Evolutionary conservation across 2,888 invertebrate species (phyloP).

Genomic region (Megastigmus dorsalis): DNA sequence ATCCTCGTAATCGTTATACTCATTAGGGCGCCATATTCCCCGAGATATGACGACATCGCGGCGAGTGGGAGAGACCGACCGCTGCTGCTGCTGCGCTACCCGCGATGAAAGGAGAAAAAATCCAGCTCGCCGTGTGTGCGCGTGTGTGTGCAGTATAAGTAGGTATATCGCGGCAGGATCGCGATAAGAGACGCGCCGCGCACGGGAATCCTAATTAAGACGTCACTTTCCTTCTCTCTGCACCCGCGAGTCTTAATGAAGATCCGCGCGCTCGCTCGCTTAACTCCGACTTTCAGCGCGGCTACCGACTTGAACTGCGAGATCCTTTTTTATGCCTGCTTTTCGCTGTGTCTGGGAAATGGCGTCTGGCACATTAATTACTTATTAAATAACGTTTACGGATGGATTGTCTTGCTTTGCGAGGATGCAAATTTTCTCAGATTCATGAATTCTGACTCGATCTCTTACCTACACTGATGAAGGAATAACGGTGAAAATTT

Average conservation of each 20-base stretch:
- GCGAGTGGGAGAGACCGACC: too few relatives aligned
- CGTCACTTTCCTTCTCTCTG: conserved; percentile 48
- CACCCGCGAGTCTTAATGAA: too few relatives aligned
- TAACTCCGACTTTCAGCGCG: background rate
- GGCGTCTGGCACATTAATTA: background rate
- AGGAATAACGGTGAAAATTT: too few relatives aligned
- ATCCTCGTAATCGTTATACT: conserved; percentile 36
- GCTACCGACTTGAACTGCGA: background rate
- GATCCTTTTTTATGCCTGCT: too few relatives aligned
- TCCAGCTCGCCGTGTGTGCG: background rate
- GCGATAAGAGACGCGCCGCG: conserved; percentile 31
- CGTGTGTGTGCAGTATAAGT: too few relatives aligned
- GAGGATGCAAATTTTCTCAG: too few relatives aligned
- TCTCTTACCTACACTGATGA: too few relatives aligned
- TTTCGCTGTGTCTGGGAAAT: background rate
- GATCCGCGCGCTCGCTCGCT: background rate
- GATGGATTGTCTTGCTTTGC: too few relatives aligned
- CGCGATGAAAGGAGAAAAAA: background rate
- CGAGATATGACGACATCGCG: conserved; percentile 35
- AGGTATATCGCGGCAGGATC: conserved; percentile 30
- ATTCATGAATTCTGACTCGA: too few relatives aligned
- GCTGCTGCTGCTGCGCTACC: background rate
- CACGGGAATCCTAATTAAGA: conserved; percentile 41
- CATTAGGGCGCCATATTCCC: conserved; percentile 32
- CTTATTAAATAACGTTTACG: too few relatives aligned